A percentile compares a stretch with the other conserved stretches of the same genome.
Evolutionary conservation across 2,113 vertebrate species (phyloP).

Genomic region (Ceyx cyanopectus): DNA sequence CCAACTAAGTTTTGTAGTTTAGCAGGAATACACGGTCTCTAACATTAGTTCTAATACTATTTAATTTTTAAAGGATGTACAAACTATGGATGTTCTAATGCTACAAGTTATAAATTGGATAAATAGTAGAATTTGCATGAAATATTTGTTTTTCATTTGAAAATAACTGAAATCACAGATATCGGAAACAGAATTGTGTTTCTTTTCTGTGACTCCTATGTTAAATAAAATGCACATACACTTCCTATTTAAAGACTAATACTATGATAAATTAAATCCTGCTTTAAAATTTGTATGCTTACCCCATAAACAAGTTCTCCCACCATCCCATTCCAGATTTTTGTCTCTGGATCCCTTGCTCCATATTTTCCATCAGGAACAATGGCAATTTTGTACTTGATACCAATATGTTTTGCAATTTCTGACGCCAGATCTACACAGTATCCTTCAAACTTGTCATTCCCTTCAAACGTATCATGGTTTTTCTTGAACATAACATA

Average conservation of each 20-base stretch:
- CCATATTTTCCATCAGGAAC: conserved; percentile 98
- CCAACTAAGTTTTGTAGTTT: not conserved
- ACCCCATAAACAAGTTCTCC: conserved; percentile 99
- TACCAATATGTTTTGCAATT: conserved; percentile 98
- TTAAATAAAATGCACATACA: conserved; percentile 9
- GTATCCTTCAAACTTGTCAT: conserved; percentile 98
- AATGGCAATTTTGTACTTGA: conserved; percentile 99
- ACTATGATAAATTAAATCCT: conserved; percentile 53
- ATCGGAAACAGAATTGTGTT: not conserved
- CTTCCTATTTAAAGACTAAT: conserved; percentile 24
- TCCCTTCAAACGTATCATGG: conserved; percentile 96
- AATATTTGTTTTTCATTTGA: not conserved
- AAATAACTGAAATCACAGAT: conserved; percentile 12
- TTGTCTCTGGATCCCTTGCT: conserved; percentile 97
- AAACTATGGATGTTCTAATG: not conserved
- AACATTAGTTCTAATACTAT: not conserved
- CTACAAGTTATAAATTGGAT: not conserved
- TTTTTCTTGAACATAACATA: conserved; percentile 99
- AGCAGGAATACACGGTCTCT: not conserved
- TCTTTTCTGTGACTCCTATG: not conserved
- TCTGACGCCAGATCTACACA: conserved; percentile 98
- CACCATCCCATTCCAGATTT: conserved; percentile 99
- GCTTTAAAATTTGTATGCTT: conserved; percentile 80
- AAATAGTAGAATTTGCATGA: not conserved
- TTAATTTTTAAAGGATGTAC: not conserved